These are phyloP conservation scores for Grantiella picta DNA, from an alignment of 2,113 vertebrate genomes.

Conservation along the genomic window DNA sequence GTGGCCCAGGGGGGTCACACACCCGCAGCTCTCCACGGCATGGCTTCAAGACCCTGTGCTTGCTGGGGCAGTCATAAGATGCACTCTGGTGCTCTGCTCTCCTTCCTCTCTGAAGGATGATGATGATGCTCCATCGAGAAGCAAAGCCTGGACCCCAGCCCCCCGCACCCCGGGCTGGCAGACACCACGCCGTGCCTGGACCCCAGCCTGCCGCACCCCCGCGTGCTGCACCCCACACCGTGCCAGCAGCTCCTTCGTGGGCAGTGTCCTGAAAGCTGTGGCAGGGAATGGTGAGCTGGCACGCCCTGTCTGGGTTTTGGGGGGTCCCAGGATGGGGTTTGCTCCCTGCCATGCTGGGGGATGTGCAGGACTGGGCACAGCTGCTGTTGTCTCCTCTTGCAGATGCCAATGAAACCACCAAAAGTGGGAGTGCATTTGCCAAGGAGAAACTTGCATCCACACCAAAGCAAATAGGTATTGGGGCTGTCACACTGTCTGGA, in stretches of 20 bases:
- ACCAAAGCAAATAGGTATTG: constrained; percentile 51
- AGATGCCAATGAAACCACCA: not conserved
- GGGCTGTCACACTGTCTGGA: not conserved
- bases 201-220: not conserved
- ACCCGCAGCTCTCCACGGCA: accelerated
- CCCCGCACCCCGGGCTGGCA: not conserved
- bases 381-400: accelerated
- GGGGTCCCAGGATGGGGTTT: not conserved
- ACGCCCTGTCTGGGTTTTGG: not conserved
- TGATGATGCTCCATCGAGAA: not conserved
- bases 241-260: not conserved
- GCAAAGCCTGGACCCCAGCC: not conserved
- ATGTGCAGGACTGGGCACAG: not conserved
- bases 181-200: not conserved
- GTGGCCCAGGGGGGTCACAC: accelerated
- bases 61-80: not conserved
- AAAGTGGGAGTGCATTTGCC: constrained; percentile 7
- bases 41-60: not conserved
- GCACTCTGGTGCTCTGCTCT: not conserved
- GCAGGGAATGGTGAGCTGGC: constrained; percentile 54
- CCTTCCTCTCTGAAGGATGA: constrained; percentile 16
- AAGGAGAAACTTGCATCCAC: constrained; percentile 21
- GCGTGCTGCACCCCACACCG: not conserved
- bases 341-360: accelerated
- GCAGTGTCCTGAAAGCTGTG: not conserved